These are phyloP conservation scores for Meandrina meandrites DNA, from an alignment of 92 coral and sea anemone species.

Conservation along the genomic window DNA sequence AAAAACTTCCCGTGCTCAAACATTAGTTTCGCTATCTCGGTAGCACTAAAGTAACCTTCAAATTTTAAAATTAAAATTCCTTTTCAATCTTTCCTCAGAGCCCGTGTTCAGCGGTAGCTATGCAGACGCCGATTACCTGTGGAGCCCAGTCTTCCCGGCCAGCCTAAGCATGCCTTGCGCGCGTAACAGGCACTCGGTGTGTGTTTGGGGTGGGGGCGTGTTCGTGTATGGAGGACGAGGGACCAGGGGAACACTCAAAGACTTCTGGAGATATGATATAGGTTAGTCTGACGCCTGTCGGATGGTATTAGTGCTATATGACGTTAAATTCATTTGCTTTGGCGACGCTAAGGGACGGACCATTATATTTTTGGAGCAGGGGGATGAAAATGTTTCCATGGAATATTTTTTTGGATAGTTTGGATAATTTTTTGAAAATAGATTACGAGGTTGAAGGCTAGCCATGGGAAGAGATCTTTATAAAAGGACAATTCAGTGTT, in stretches of 20 bases:
- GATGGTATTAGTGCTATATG: too few relatives aligned
- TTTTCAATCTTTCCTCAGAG: constrained; percentile 1
- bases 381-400: too few relatives aligned
- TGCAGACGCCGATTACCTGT: constrained; percentile 80
- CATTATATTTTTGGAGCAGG: too few relatives aligned
- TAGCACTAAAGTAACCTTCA: background rate
- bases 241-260: constrained; percentile 86
- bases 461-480: background rate
- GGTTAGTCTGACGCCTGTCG: constrained; percentile 56
- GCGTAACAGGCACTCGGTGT: constrained; percentile 88
- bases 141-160: constrained; percentile 96
- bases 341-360: too few relatives aligned
- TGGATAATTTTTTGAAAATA: too few relatives aligned
- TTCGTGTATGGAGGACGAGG: constrained; percentile 94
- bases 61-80: too few relatives aligned
- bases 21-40: too few relatives aligned
- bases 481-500: too few relatives aligned
- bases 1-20: too few relatives aligned
- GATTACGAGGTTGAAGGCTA: background rate
- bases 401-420: too few relatives aligned
- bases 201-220: constrained; percentile 81
- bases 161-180: constrained; percentile 82
- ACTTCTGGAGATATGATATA: constrained; percentile 95
- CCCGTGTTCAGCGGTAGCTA: constrained; percentile 64
- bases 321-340: too few relatives aligned